Base-by-base conservation (phyloP, 2,888 invertebrate species). In the Cetonia aurata region DNA sequence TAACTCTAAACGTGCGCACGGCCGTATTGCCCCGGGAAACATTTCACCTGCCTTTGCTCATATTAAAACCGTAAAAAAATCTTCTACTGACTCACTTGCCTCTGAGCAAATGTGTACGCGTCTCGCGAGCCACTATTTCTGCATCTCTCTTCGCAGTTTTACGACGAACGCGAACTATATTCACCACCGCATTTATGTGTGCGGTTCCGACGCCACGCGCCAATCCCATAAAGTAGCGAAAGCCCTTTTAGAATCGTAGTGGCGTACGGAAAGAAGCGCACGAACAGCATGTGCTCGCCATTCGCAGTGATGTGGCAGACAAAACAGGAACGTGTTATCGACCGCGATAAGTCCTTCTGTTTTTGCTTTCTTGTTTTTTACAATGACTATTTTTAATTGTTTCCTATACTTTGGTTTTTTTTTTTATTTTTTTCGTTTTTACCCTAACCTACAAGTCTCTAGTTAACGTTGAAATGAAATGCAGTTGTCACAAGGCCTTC, bases 31-130 rank as follows among this genome's bases (percentile, higher is more conserved):
- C 25, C 25, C 25, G 25, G 25, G 25, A 4, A 25, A 25, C 62
- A 50, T 48, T 48, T 76, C 78, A 78, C 78, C 78, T 78, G 78
- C 77, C 74, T 72, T 76, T 75, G 72, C 68, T 71, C 75, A 74
- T 69, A 78, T 78, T 76, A 75, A 72, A 68, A 74, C 73, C 76
- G 74, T 77, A 75, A 76, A 76, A 77, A 74, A 72, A 25, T 3
- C 25, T 4, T 25, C 4, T 1, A 1, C 25, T 25, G 25, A 25
- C 25, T 25, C 25, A 25, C 25, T 25, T 25, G 25, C 25, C 25
- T 25, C 25, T 25, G 4, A 1, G 50, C 9, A 17, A 0, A 50
- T 8, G 13, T 6, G 17, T 9, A 17, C 50, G 50, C 17, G 17
- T 50, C 13, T 10, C 12, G 10, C 53, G 33, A 10, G 25, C 9